Evolutionary conservation across 1,140 invertebrate species (phyloP), one percentile per base, ranked within the genome.

Genomic region (Lordiphosa stackelbergi): DNA sequence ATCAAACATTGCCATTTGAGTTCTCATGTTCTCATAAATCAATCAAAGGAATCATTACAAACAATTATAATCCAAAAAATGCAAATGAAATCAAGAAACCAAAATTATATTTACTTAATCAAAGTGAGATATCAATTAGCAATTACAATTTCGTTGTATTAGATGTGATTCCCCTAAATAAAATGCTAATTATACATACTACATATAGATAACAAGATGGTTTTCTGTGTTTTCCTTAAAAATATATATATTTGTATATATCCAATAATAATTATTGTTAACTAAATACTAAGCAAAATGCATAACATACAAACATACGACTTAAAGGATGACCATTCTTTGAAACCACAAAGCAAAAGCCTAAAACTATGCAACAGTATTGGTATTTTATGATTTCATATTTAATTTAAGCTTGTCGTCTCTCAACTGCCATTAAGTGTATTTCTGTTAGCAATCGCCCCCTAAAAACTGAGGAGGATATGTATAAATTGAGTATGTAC

Each of bases 191-290:
- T 40, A 73, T 68, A 69, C 60, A 69, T 45, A 61, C 48, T 51
- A 16, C 16, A 16, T 16, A 55, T 41, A 68, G 58, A 58, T 77
- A 59, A 62, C 70, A 59, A 65, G 42, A 74, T 74, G 75, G 75
- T 79, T 81, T 79, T 81, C 75, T 64, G 78, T 66, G 75, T 81
- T 83, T 77, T 77, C 73, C 73, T 58, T 77, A 69, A 64, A 46
- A 51, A 57, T 69, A 57, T 78, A 66, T 72, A 62, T 70, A 70
- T 46, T 48, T 63, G 55, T 49, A 56, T 48, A 63, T 36, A 60
- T 52, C 35, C 47, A 61, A 48, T 58, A 46, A 49, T 24, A 59
- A 53, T 81, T 69, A 81, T 72, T 81, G 75, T 81, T 81, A 81
- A 72, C 75, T 81, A 81, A 83, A 81, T 81, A 83, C 65, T 81